These are phyloP conservation scores for Leptopilina clavipes DNA, from an alignment of 1,140 invertebrate species.

Conservation along the genomic window DNA sequence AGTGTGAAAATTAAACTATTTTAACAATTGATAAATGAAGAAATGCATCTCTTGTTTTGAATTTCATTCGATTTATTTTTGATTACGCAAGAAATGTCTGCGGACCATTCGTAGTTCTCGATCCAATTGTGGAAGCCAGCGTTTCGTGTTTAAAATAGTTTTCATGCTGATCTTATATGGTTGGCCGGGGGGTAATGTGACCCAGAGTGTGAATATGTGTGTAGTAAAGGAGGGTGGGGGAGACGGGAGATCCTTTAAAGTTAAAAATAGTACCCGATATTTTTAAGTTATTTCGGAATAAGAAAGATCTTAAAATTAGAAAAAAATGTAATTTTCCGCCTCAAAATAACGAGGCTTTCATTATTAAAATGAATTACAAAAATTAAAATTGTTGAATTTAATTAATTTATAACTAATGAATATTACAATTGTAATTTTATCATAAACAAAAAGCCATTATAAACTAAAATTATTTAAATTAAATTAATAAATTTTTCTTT, in stretches of 20 bases:
- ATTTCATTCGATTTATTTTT: conserved; percentile 36
- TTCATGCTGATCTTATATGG: conserved; percentile 71
- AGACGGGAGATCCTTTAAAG: conserved; percentile 48
- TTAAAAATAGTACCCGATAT: conserved; percentile 69
- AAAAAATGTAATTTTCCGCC: too few relatives aligned
- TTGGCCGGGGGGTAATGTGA: conserved; percentile 68
- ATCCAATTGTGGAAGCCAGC: conserved; percentile 56
- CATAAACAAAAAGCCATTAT: too few relatives aligned
- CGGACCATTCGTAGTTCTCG: conserved; percentile 38
- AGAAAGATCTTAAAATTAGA: background rate
- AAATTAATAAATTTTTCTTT: conserved; percentile 45
- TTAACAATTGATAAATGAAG: background rate
- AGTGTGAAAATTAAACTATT: background rate
- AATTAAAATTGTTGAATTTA: too few relatives aligned
- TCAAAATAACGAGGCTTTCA: too few relatives aligned
- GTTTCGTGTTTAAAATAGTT: conserved; percentile 71
- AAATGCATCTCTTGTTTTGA: background rate
- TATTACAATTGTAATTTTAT: too few relatives aligned
- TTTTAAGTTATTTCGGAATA: conserved; percentile 62
- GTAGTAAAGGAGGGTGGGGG: too few relatives aligned
- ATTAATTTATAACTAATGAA: too few relatives aligned
- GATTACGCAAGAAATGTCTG: conserved; percentile 50
- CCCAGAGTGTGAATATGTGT: conserved; percentile 59
- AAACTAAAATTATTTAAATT: too few relatives aligned
- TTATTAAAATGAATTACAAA: too few relatives aligned